A percentile compares a stretch with the other conserved stretches of the same genome.
Evolutionary conservation across 1,140 invertebrate genomes (phyloP).

Genomic region (Papilio glaucus): DNA sequence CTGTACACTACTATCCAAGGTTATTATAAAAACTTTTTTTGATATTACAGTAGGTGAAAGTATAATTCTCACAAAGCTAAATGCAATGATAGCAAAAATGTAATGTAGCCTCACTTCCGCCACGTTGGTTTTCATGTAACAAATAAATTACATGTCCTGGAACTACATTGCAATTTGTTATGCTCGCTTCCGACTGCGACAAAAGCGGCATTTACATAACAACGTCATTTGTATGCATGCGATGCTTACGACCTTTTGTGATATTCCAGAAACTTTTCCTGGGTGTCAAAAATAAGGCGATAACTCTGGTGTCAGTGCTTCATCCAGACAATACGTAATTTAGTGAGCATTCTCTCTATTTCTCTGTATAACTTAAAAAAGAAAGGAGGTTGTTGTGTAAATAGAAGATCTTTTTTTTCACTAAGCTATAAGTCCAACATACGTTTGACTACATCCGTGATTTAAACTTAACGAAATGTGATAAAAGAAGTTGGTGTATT

Average conservation of each 20-base stretch:
- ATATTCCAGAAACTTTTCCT: not conserved
- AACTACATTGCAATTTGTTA: conserved; percentile 32
- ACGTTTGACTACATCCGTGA: too few relatives aligned
- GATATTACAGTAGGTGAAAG: too few relatives aligned
- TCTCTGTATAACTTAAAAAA: too few relatives aligned
- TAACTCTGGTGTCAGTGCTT: not conserved
- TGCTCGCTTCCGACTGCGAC: conserved; percentile 4
- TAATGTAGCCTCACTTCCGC: not conserved
- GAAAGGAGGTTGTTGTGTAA: too few relatives aligned
- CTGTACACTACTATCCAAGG: too few relatives aligned
- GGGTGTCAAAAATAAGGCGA: conserved; percentile 21
- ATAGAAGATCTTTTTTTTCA: too few relatives aligned
- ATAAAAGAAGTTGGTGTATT: too few relatives aligned
- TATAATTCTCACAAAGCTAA: too few relatives aligned
- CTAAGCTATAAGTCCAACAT: too few relatives aligned
- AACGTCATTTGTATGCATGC: conserved; percentile 34
- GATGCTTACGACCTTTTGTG: conserved; percentile 24
- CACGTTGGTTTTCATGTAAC: conserved; percentile 7
- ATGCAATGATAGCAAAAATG: too few relatives aligned
- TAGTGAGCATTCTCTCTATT: too few relatives aligned
- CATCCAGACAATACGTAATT: not conserved
- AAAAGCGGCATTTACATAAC: conserved; percentile 31
- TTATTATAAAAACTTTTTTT: not conserved
- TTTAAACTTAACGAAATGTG: too few relatives aligned
- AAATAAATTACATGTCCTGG: conserved; percentile 31